phyloP scores from a whole-genome alignment of 2,113 vertebrate species.

The Alouatta palliata region DNA sequence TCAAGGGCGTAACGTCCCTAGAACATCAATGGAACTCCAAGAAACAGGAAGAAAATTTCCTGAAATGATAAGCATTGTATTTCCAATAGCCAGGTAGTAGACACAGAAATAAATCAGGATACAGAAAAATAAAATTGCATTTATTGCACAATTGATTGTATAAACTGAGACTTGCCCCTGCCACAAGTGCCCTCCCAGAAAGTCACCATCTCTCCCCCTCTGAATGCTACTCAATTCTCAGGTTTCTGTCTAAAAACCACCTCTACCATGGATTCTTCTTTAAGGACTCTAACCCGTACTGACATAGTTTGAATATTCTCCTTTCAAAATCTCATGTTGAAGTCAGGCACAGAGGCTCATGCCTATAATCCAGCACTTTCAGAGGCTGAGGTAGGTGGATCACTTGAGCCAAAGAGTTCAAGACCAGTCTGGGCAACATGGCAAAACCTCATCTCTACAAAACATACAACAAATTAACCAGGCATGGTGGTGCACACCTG shows the following conservation, averaged over 20 bases:
- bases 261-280: background rate
- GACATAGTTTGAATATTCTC: too few species aligned
- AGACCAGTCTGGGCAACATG: too few species aligned
- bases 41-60: background rate
- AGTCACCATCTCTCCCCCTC: background rate
- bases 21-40: background rate
- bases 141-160: background rate
- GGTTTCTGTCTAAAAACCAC: background rate
- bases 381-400: too few species aligned
- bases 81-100: background rate
- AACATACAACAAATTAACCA: too few species aligned
- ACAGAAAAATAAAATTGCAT: background rate
- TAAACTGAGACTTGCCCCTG: background rate
- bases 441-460: too few species aligned
- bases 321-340: too few species aligned
- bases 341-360: too few species aligned
- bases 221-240: background rate
- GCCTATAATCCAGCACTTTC: too few species aligned
- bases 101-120: background rate
- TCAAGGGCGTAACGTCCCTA: too few species aligned
- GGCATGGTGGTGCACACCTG: too few species aligned
- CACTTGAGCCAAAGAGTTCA: too few species aligned
- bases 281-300: background rate
- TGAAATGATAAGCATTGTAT: background rate
- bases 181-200: accelerated